Conservation (phyloP, 1,140 invertebrate species). For the Pollicipes pollicipes region DNA sequence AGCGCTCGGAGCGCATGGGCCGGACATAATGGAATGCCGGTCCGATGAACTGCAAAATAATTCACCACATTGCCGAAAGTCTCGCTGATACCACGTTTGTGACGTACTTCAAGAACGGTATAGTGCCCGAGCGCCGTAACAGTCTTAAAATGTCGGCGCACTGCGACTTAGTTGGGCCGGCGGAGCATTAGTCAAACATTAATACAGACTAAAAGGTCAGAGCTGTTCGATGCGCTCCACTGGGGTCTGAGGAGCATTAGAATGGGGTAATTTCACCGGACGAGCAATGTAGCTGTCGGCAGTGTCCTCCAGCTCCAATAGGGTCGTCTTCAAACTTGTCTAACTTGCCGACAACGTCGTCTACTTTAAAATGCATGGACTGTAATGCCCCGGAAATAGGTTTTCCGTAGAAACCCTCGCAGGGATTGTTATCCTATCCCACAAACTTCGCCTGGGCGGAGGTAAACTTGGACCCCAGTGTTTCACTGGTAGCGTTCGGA, state of each 20-base stretch:
- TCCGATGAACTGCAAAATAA: not conserved
- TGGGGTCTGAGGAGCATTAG: not conserved
- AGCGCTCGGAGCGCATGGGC: not conserved
- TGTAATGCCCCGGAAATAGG: not conserved
- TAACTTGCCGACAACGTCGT: not conserved
- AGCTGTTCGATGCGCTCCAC: not conserved
- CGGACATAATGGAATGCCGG: not conserved
- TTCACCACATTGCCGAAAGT: too few relatives aligned
- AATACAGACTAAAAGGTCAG: not conserved
- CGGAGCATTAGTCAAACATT: not conserved
- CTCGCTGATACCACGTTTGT: too few relatives aligned
- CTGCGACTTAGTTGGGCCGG: too few relatives aligned
- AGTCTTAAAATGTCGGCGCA: too few relatives aligned
- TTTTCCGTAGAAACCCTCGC: not conserved
- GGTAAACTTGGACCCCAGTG: not conserved
- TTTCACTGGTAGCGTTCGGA: too few relatives aligned
- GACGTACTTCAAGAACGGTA: too few relatives aligned
- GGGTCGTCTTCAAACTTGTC: not conserved
- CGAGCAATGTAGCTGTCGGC: not conserved
- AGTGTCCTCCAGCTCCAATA: not conserved
- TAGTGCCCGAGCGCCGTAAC: too few relatives aligned
- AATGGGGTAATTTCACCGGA: not conserved
- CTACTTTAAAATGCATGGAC: not conserved
- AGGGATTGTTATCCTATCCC: not conserved
- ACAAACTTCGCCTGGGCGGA: not conserved